Evolutionary conservation across 2,797 vertebrate genomes (phyloP).

Genomic region (Trachops cirrhosus): DNA sequence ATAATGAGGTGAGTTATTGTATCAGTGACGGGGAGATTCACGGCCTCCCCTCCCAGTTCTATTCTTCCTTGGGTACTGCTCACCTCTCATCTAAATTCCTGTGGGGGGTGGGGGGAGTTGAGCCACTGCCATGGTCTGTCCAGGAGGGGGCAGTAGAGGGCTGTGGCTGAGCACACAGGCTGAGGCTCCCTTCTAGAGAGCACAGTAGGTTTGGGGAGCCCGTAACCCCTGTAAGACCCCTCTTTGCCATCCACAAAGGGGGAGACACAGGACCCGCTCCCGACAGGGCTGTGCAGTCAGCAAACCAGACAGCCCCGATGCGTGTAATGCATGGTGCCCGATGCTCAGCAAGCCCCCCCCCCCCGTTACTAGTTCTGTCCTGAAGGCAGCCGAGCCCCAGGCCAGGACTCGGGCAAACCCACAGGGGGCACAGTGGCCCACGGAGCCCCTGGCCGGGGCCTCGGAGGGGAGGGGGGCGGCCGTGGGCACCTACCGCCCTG

Average conservation of each 20-base stretch:
- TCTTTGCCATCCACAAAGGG: background rate
- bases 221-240: background rate
- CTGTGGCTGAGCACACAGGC: background rate
- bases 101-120: background rate
- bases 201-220: too few species aligned
- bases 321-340: rapidly evolving
- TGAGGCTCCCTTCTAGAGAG: rapidly evolving
- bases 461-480: rapidly evolving
- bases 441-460: background rate
- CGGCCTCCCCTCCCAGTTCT: rapidly evolving
- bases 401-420: background rate
- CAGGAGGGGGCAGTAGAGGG: conserved; percentile 42
- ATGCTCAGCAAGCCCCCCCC: background rate
- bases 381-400: rapidly evolving
- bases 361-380: background rate
- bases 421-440: rapidly evolving
- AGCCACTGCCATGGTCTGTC: rapidly evolving
- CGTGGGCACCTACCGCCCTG: conserved; percentile 87
- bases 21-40: background rate
- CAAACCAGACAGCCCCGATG: background rate
- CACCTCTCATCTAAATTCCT: background rate
- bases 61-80: rapidly evolving
- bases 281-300: rapidly evolving
- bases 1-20: background rate
- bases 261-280: background rate